phyloP scores from a whole-genome alignment of 2,888 invertebrate species.

The Perizoma affinitatum region DNA sequence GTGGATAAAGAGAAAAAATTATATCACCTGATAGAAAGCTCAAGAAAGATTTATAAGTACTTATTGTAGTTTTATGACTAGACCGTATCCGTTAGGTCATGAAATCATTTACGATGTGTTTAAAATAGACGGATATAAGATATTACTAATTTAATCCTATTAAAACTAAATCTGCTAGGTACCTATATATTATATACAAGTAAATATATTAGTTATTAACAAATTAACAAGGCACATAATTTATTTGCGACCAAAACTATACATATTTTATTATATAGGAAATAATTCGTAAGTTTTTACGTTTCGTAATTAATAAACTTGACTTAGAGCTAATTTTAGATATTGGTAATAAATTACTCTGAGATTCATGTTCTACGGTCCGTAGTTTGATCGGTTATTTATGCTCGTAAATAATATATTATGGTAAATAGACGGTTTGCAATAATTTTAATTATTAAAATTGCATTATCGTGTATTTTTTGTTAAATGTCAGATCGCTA shows the following conservation, averaged over 20 bases:
- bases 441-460: not conserved
- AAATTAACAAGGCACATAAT: constrained; percentile 23
- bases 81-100: constrained; percentile 24
- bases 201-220: too few species aligned
- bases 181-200: constrained; percentile 7
- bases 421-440: not conserved
- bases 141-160: constrained; percentile 37
- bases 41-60: constrained; percentile 28
- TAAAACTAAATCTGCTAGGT: constrained; percentile 28
- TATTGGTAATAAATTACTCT: constrained; percentile 6
- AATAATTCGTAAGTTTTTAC: constrained; percentile 10
- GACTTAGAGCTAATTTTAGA: constrained; percentile 1
- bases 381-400: not conserved
- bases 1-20: constrained; percentile 32
- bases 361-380: constrained; percentile 11
- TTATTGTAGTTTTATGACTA: constrained; percentile 31
- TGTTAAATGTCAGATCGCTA: too few species aligned
- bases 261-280: constrained; percentile 19
- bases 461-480: too few species aligned
- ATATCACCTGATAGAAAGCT: constrained; percentile 24
- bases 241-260: constrained; percentile 29
- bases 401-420: constrained; percentile 7
- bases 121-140: constrained; percentile 34
- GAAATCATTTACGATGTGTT: constrained; percentile 33
- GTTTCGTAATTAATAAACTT: not conserved